Evolutionary conservation across 1,140 invertebrate species (phyloP), one percentile per base, ranked within the genome.

Genomic region (Oscheius sp.): DNA sequence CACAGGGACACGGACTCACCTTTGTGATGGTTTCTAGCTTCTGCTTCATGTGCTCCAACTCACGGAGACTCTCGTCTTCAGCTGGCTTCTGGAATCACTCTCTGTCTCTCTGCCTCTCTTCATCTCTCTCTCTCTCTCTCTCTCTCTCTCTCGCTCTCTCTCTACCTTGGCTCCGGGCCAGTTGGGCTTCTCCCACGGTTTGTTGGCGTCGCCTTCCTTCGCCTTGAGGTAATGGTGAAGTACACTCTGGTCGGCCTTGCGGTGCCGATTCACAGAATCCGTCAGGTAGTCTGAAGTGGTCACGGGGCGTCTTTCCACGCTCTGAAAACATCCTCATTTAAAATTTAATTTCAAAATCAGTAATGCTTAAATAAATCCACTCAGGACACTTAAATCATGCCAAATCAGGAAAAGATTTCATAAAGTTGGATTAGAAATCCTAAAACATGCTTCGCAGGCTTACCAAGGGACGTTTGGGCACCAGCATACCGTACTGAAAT

Each of bases 1-100:
- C 32, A 71, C 42, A 42, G 38, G n/a, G 7, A 42, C 38, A 42
- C 49, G 4, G 58, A 78, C 77, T 71, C 31, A 83, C 81, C 73
- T 81, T 84, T 76, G 81, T 72, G 58, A 83, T 66, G 3, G 78
- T 73, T 61, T 83, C 81, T 32, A 83, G 73, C 45, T 65, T 83
- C 83, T 82, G 76, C 36, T 79, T 70, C 20, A 83, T 79, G 61
- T 79, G 62, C 66, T 83, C 81, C 67, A 83, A 49, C 55, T 83
- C 82, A 13, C 79, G 65, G 15, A 79, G 36, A 49, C 61, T 80
- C 46, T 80, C 79, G 29, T 80, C 76, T 31, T 80, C 66, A 4
- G 49, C 49, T 20, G 15, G 7, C 23, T 55, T 55, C 49, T 55
- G 23, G 4, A 55, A 55, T 42, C 10, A 10, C 38, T 10, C n/a